These are phyloP conservation scores for Ophthalmolycus amberensis DNA, from an alignment of 2,113 vertebrate genomes.

Conservation along the genomic window DNA sequence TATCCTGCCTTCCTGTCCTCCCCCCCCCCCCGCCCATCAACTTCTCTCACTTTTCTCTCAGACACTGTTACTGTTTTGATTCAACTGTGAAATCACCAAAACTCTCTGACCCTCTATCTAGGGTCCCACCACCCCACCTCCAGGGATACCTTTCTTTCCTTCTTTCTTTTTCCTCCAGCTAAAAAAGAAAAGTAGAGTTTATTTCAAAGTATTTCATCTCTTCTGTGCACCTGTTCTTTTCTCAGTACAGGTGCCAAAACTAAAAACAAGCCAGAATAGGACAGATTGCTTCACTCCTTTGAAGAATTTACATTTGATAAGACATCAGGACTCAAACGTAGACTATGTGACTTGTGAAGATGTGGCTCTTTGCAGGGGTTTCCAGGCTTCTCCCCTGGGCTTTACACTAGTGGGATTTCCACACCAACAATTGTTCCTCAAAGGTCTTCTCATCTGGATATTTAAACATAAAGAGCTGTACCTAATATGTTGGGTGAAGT, in stretches of 20 bases:
- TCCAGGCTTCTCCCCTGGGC: background rate
- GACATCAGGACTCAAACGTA: background rate
- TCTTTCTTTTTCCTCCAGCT: background rate
- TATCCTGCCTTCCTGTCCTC: background rate
- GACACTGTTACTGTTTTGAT: background rate
- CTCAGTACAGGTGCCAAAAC: background rate
- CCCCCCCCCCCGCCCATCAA: background rate
- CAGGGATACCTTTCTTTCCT: background rate
- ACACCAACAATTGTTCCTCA: background rate
- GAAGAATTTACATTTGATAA: too few species aligned
- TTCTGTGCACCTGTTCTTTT: too few species aligned
- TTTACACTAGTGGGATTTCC: background rate
- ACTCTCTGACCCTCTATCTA: background rate
- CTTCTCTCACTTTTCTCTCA: conserved; percentile 1
- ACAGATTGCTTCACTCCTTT: too few species aligned
- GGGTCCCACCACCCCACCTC: background rate
- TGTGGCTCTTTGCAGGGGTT: background rate
- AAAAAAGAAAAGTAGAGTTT: background rate
- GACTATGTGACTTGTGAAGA: background rate
- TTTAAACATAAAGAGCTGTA: background rate
- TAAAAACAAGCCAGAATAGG: too few species aligned
- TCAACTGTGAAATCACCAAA: conserved; percentile 4
- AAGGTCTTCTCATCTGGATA: background rate
- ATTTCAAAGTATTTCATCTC: background rate
- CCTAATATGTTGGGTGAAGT: background rate